phyloP scores from a whole-genome alignment of 2,888 invertebrate genomes.

The Synanthedon formicaeformis region DNA sequence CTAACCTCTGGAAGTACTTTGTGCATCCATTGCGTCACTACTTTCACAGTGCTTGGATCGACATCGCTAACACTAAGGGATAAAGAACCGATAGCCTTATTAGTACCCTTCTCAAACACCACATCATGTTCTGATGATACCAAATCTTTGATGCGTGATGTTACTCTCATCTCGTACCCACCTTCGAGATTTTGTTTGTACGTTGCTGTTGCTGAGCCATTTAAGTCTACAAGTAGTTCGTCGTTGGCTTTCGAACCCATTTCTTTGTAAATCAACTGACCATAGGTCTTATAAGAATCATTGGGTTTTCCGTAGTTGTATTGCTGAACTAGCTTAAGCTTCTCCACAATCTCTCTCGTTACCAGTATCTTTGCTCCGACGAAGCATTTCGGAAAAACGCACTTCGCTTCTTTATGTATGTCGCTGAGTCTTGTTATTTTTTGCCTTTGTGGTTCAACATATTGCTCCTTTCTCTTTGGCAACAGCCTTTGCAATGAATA shows the following conservation, averaged over 20 bases:
- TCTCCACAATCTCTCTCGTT: conserved; percentile 45
- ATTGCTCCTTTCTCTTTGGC: conserved; percentile 48
- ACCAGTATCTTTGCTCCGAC: conserved; percentile 48
- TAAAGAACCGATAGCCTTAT: conserved; percentile 36
- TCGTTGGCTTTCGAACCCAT: conserved; percentile 34
- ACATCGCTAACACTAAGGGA: conserved; percentile 45
- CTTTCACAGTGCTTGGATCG: conserved; percentile 40
- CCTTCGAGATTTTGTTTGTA: conserved; percentile 42
- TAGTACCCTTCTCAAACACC: conserved; percentile 38
- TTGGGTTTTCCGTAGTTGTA: conserved; percentile 52
- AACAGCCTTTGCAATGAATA: conserved; percentile 43
- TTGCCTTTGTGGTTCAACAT: conserved; percentile 27
- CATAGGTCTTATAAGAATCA: conserved; percentile 42
- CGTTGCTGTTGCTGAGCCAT: conserved; percentile 51
- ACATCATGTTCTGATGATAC: conserved; percentile 55
- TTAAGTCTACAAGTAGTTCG: conserved; percentile 43
- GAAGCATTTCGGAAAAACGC: conserved; percentile 55
- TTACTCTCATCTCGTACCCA: conserved; percentile 40
- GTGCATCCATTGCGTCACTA: conserved; percentile 54
- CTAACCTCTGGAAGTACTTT: conserved; percentile 36
- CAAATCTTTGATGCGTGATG: conserved; percentile 51
- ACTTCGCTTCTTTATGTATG: conserved; percentile 53
- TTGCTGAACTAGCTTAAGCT: conserved; percentile 50
- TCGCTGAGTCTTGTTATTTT: conserved; percentile 39
- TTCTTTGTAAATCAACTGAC: conserved; percentile 50